Conservation (phyloP, 2,113 vertebrate genomes). For the Dasyurus viverrinus region DNA sequence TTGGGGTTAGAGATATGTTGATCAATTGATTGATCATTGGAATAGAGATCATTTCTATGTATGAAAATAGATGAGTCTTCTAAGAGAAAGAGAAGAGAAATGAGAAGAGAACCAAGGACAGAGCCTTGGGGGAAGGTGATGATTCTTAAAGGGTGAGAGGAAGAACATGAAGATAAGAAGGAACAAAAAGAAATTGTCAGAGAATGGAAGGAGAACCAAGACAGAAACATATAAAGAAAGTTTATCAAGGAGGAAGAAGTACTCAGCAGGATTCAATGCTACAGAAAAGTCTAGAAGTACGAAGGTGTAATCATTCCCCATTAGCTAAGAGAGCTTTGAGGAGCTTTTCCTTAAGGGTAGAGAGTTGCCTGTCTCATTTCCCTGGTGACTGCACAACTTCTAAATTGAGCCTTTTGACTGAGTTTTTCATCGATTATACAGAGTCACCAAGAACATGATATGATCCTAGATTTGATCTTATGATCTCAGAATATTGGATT, state of each 20-base stretch:
- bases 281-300: not conserved
- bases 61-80: not conserved
- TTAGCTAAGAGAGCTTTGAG: not conserved
- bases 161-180: not conserved
- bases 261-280: not conserved
- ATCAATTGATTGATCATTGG: not conserved
- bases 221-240: not conserved
- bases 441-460: not conserved
- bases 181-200: not conserved
- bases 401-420: conserved; percentile 3
- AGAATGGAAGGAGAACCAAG: not conserved
- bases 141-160: not conserved
- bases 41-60: not conserved
- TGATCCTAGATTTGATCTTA: conserved; percentile 44
- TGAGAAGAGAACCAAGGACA: not conserved
- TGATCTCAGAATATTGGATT: conserved; percentile 45
- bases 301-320: not conserved
- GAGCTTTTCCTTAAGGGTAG: not conserved
- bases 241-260: not conserved
- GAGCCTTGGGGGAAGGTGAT: not conserved
- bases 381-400: not conserved
- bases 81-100: not conserved
- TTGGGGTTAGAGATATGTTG: not conserved
- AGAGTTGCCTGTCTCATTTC: not conserved
- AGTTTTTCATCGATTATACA: not conserved